Evolutionary conservation across 2,888 invertebrate genomes (phyloP), one percentile per base, ranked within the genome.

Genomic region (Glaucopsyche alexis): DNA sequence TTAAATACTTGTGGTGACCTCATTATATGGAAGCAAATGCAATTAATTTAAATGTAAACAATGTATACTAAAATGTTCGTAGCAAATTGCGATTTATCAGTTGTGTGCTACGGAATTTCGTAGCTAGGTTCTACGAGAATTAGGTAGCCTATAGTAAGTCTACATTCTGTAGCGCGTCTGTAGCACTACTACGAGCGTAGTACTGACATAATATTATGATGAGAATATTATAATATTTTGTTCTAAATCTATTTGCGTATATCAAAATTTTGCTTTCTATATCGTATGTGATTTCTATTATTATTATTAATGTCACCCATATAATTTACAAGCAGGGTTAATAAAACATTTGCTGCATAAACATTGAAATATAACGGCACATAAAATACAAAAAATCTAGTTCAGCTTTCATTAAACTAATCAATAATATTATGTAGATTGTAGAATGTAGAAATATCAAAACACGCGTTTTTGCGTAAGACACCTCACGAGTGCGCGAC

Each of bases 91-190:
- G 60, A 60, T 11, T 47, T 47, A 47, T 47, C 11, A 1, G 47
- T 4, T 29, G 14, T 7, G 29, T 60, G 60, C 60, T 60, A 60
- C 60, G 60, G 16, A 19, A 38, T 4, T 14, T 60, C 60, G 60
- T 60, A 60, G 60, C 60, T 7, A 60, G 60, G 14, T 7, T 60
- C 60, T 60, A 38, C 60, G 60, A 60, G 29, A 60, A 29, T 60
- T 60, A 60, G 60, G 60, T 60, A 29, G 14, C 60, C 60, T 60
- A 60, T 60, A 14, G 38, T 29, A 5, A 60, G 60, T 60, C 60
- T 60, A 60, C 60, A 11, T 38, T 60, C 29, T 60, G 60, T 60
- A 60, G 60, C 60, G 29, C 29, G 29, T 60, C 60, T 38, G 60
- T 60, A 60, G 60, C 60, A 7, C 60, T 60, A 13, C 29, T 60